Percentiles rank a stretch among this genome's conserved stretches.
Evolutionary conservation across 2,888 invertebrate species (phyloP).

Genomic region (Apodemia duryi): DNA sequence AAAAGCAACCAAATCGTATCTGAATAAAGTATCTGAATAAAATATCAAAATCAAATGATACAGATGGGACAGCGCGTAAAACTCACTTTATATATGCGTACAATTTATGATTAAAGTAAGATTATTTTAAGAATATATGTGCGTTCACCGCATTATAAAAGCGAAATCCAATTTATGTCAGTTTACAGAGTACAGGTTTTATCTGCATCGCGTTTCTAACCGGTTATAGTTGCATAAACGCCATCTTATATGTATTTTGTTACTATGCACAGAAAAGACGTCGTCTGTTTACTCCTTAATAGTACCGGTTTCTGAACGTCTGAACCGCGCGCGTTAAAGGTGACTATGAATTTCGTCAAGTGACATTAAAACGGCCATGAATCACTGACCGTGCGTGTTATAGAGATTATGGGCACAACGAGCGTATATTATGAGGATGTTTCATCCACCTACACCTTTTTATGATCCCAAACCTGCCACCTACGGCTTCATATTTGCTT

Average conservation of each 20-base stretch:
- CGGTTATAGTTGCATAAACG: not conserved
- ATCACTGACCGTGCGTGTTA: constrained; percentile 41
- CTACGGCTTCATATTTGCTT: constrained; percentile 14
- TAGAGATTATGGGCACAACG: constrained; percentile 25
- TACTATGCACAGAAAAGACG: not conserved
- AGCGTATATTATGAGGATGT: constrained; percentile 28
- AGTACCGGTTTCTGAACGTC: constrained; percentile 47
- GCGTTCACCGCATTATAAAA: not conserved
- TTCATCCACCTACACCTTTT: constrained; percentile 27
- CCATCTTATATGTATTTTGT: not conserved
- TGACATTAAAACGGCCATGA: constrained; percentile 57
- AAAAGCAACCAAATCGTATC: constrained; percentile 9
- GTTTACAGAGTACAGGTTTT: not conserved
- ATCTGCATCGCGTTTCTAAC: constrained; percentile 4
- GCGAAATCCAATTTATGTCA: not conserved
- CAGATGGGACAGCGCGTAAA: not conserved
- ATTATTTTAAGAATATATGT: not conserved
- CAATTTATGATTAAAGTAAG: not conserved
- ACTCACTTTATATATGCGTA: not conserved
- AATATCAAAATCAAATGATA: constrained; percentile 1
- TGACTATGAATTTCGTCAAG: constrained; percentile 41
- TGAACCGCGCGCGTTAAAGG: constrained; percentile 38
- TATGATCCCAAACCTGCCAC: constrained; percentile 16
- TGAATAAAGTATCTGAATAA: not conserved
- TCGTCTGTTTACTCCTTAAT: constrained; percentile 30